Evolutionary conservation across 2,888 invertebrate species (phyloP), one percentile per base, ranked within the genome.

Genomic region (Erpobdella octoculata): DNA sequence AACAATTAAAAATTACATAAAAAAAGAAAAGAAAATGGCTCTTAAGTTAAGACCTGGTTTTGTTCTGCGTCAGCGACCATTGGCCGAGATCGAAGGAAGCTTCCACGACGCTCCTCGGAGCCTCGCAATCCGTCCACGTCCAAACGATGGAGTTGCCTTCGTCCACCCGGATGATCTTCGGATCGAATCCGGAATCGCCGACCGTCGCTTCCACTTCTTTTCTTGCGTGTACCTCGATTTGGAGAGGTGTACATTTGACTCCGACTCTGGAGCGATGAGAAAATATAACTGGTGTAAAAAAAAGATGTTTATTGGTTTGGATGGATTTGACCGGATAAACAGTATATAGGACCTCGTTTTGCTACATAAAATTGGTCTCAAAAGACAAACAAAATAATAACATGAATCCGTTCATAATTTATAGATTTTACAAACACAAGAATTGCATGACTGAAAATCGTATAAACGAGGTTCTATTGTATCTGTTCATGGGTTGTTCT

Each of bases 121-220:
- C 69, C 9, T 62, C 53, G 67, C 81, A 80, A 28, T 78, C 76
- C 48, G 78, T 78, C 83, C 83, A 83, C 21, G 75, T 74, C 83
- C 82, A 83, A 70, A 78, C 78, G 15, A 83, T 76, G 9, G 79
- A 72, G 72, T 80, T 80, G 18, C 69, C 82, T 75, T 81, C 81
- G 71, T 82, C 82, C 36, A 83, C 76, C 66, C 79, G 76, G 61
- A 83, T 78, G n/a, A 80, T 75, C n/a, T 78, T 76, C 18, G 82
- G 81, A n/a, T 74, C 71, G 76, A 83, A 83, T 1, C 82, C 83
- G 12, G 79, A 76, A 70, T 83, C 82, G 5, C 79, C 78, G 5
- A 83, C 75, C 31, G 78, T 79, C 0, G 79, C 78, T 64, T 77
- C 74, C 9, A 82, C 73, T 64, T 80, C 80, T 58, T 76, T 74